Percentiles rank a stretch among this genome's conserved stretches.
phyloP scores from a whole-genome alignment of 2,113 vertebrate genomes.

The Mellivora capensis region DNA sequence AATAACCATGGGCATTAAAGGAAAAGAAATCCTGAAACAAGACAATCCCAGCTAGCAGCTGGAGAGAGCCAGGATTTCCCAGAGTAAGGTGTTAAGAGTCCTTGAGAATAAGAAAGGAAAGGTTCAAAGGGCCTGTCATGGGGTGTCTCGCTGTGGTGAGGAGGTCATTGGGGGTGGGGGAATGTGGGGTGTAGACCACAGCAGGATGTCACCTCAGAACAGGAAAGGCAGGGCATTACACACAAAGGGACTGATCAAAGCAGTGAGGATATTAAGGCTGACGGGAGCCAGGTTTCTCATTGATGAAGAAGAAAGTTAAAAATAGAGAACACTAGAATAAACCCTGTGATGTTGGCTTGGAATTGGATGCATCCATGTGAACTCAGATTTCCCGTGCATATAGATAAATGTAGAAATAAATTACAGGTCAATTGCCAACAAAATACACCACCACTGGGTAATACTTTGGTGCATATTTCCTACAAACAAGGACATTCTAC shows the following conservation, averaged over 20 bases:
- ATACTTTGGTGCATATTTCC: background rate
- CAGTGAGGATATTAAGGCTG: background rate
- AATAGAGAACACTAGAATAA: background rate
- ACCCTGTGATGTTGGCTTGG: background rate
- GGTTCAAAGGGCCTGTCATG: accelerated
- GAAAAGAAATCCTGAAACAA: background rate
- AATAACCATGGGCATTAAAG: background rate
- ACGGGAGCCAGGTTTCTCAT: background rate
- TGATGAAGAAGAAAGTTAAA: background rate
- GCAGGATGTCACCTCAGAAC: background rate
- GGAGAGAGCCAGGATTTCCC: background rate
- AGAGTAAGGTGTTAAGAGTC: background rate
- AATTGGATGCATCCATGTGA: background rate
- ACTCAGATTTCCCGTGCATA: background rate
- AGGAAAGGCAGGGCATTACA: background rate
- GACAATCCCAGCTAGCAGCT: background rate
- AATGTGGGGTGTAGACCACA: background rate
- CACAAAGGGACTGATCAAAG: background rate
- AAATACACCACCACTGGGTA: background rate
- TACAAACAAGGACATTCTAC: background rate
- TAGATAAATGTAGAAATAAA: background rate
- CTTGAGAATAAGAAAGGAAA: background rate
- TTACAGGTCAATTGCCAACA: background rate
- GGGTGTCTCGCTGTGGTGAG: background rate
- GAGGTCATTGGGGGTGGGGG: background rate